Base-by-base conservation (phyloP, 2,888 invertebrate genomes). In the Zygogramma bicolorata region DNA sequence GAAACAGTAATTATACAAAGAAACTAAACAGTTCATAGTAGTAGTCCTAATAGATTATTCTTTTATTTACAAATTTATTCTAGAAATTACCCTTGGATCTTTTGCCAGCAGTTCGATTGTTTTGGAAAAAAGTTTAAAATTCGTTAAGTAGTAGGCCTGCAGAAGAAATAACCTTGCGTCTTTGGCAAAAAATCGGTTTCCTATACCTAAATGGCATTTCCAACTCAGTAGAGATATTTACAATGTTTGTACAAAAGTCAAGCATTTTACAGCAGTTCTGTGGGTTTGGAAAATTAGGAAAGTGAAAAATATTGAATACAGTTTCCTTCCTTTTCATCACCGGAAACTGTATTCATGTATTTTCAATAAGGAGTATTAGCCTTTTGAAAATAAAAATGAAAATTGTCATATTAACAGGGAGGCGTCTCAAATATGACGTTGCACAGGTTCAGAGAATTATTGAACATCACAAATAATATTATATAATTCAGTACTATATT, bases 1-100 rank as follows among this genome's bases (percentile, higher is more conserved):
- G 68, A 71, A 76, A 72, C 74, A 76, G 60, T 68, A 70, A 40
- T 68, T 70, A 57, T 49, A 70, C 42, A 73, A 70, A 46, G 46
- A 63, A 63, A 63, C 46, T 7, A 20, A 62, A 27, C n/a, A 2
- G 27, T 53, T 53, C 53, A 53, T 53, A 53, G 53, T 18, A 42
- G 40, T 29, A 62, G 62, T 8, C 42, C 15, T 22, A 27, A 25
- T 40, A 63, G 20, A 63, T 46, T 46, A 63, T 46, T 63, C 40
- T 38, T 18, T 63, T 63, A 63, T 63, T 6, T 63, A 63, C 63
- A 63, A 53, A 53, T 53, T 46, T 53, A 53, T 15, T 10, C 53
- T 53, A 53, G 15, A 46, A 22, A 53, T 53, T 53, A 53, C 53
- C 25, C 63, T 61, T 38, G 25, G 38, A 61, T 34, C 40, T 59